Conservation (phyloP, 2,113 vertebrate species). For the Hirundichthys speculiger region DNA sequence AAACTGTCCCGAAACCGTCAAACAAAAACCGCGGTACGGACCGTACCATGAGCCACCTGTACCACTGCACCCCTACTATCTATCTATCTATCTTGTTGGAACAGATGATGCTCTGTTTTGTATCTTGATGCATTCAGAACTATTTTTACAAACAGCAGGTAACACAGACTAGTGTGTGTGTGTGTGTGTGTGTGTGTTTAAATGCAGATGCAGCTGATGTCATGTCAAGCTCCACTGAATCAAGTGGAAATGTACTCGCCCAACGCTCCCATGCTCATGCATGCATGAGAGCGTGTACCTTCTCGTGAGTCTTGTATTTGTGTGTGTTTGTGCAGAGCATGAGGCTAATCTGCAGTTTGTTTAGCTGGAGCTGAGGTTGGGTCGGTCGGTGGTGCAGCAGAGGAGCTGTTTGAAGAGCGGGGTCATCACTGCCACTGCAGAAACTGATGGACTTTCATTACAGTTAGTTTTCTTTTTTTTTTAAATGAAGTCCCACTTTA, state of each 20-base stretch:
- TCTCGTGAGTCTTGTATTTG: slow-evolving; percentile 1
- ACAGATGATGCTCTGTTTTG: too few relatives aligned
- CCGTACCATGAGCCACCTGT: too few relatives aligned
- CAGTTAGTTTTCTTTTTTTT: slow-evolving; percentile 34
- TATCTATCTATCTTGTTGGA: too few relatives aligned
- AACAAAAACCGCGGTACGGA: too few relatives aligned
- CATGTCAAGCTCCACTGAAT: neutral
- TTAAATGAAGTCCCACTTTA: slow-evolving; percentile 62
- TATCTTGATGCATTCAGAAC: too few relatives aligned
- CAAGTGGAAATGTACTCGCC: slow-evolving; percentile 47
- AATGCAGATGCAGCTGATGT: neutral
- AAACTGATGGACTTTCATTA: slow-evolving; percentile 31
- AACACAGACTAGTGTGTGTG: too few relatives aligned
- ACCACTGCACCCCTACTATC: too few relatives aligned
- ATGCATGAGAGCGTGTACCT: slow-evolving; percentile 3
- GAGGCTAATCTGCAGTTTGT: slow-evolving; percentile 43
- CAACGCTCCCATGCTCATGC: neutral
- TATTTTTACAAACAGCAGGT: too few relatives aligned
- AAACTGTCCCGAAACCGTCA: too few relatives aligned
- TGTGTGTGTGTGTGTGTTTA: neutral
- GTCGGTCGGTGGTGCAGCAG: slow-evolving; percentile 13
- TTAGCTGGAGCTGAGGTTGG: slow-evolving; percentile 36
- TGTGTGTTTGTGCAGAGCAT: slow-evolving; percentile 34
- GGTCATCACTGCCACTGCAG: slow-evolving; percentile 22
- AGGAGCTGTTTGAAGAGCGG: slow-evolving; percentile 60